phyloP scores from a whole-genome alignment of 2,797 vertebrate genomes.

The Petrocephalus sullivani region DNA sequence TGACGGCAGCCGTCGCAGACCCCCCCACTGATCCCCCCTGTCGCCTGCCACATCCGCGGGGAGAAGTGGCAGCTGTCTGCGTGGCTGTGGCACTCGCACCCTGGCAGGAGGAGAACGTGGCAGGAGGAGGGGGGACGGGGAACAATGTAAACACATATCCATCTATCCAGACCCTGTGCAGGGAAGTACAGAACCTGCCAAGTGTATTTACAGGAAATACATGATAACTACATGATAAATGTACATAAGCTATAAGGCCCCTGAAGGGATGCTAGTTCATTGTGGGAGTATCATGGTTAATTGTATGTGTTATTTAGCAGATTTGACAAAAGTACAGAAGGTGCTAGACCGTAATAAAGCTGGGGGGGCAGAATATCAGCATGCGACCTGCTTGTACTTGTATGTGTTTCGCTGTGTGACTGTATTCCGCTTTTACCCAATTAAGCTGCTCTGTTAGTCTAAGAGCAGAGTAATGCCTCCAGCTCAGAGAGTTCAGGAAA shows the following conservation, averaged over 20 bases:
- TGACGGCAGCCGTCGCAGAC: conserved; percentile 75
- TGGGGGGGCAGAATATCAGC: background rate
- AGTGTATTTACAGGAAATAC: background rate
- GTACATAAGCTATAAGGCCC: background rate
- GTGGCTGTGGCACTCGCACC: conserved; percentile 78
- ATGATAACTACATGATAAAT: background rate
- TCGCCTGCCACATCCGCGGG: conserved; percentile 66
- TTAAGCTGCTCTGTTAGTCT: background rate
- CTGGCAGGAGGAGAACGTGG: conserved; percentile 43
- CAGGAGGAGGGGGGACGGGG: background rate
- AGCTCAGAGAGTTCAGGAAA: background rate
- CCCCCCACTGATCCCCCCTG: conserved; percentile 66
- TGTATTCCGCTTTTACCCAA: background rate
- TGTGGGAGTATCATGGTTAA: background rate
- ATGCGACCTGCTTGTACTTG: background rate
- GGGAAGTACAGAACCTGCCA: background rate
- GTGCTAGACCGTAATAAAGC: background rate
- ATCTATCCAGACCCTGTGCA: background rate
- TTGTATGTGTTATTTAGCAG: background rate
- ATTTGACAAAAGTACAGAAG: background rate
- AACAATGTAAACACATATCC: background rate
- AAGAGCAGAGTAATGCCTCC: background rate
- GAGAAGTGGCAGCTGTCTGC: conserved; percentile 78
- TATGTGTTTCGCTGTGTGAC: background rate
- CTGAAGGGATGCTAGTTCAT: background rate